phyloP scores from a whole-genome alignment of 92 coral and sea anemone species.

The Parazoanthus darwini region DNA sequence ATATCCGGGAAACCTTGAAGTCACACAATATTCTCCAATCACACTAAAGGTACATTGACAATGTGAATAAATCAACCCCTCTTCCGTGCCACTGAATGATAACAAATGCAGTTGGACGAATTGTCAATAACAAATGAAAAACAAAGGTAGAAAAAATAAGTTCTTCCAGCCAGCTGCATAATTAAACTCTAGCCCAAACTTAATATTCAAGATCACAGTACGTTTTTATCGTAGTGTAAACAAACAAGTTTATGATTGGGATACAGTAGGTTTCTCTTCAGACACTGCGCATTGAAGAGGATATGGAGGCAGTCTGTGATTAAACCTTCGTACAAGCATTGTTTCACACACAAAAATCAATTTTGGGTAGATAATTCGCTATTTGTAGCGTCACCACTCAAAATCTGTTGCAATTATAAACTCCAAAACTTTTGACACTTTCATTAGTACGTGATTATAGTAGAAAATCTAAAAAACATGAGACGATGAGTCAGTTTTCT shows the following conservation, averaged over 20 bases:
- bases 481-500: background rate
- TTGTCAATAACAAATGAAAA: background rate
- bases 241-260: background rate
- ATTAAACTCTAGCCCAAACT: background rate
- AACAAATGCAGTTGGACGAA: background rate
- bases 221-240: background rate
- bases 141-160: background rate
- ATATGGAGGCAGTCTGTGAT: background rate
- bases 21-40: background rate
- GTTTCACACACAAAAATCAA: background rate
- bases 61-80: background rate
- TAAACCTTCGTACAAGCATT: background rate
- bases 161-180: background rate
- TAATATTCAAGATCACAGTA: constrained; percentile 10
- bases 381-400: background rate
- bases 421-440: background rate
- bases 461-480: background rate
- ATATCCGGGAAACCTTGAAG: background rate
- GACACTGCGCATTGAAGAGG: background rate
- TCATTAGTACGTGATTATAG: background rate
- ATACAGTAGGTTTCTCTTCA: background rate
- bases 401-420: too few relatives aligned
- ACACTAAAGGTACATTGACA: background rate
- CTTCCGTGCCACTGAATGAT: background rate
- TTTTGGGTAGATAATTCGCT: background rate